phyloP scores from a whole-genome alignment of 2,797 vertebrate species.

The Lacerta agilis region DNA sequence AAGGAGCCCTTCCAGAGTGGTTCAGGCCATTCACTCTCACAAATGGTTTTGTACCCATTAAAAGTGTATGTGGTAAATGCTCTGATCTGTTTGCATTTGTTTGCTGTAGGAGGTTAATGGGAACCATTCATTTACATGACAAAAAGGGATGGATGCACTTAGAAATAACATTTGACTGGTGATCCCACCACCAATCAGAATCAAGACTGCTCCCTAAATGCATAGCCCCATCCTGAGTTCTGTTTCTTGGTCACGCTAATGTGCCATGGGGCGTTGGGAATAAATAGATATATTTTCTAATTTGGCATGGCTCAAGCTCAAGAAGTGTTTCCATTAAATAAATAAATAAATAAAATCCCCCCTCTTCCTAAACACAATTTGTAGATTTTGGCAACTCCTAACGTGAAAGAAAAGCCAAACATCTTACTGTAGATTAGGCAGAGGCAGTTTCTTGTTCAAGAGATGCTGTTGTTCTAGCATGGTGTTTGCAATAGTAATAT shows the following conservation, averaged over 20 bases:
- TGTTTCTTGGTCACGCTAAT: not conserved
- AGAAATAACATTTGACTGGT: not conserved
- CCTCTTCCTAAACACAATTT: not conserved
- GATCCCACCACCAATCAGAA: not conserved
- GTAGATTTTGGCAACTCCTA: slow-evolving; percentile 39
- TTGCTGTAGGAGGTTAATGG: not conserved
- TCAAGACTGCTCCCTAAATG: not conserved
- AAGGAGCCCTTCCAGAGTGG: not conserved
- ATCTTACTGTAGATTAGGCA: slow-evolving; percentile 37
- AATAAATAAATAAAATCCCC: not conserved
- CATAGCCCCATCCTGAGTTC: not conserved
- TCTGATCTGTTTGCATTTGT: not conserved
- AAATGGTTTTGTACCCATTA: not conserved
- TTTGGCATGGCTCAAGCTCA: not conserved
- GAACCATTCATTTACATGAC: too few relatives aligned
- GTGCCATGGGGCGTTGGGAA: not conserved
- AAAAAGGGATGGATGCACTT: not conserved
- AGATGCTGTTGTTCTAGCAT: slow-evolving; percentile 43
- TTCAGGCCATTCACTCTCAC: not conserved
- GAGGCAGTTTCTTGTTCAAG: slow-evolving; percentile 50
- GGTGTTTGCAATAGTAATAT: slow-evolving; percentile 30
- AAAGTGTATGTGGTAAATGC: not conserved
- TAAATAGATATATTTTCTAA: not conserved
- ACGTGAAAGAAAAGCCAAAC: slow-evolving; percentile 41
- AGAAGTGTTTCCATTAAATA: not conserved